A percentile compares a stretch with the other conserved stretches of the same genome.
Conservation (phyloP, 2,113 vertebrate species). For the Coturnix japonica region DNA sequence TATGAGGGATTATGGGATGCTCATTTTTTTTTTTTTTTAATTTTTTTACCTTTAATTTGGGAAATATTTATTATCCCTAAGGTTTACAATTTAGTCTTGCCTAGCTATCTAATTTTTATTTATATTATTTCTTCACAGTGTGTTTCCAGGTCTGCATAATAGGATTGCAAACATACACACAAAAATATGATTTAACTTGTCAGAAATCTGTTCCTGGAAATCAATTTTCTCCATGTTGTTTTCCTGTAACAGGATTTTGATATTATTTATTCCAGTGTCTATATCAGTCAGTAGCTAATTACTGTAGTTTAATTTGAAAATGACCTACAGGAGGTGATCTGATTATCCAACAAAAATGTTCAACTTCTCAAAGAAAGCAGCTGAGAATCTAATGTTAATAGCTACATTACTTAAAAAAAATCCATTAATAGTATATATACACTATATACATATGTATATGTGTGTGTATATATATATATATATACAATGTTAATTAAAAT, state of each 20-base stretch:
- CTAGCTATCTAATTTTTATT: neutral
- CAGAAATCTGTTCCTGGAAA: neutral
- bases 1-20: neutral
- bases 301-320: neutral
- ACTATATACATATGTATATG: too few species aligned
- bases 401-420: neutral
- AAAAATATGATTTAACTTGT: neutral
- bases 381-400: neutral
- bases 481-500: neutral
- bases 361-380: constrained; percentile 23
- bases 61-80: neutral
- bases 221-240: neutral
- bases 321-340: neutral
- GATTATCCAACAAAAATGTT: neutral
- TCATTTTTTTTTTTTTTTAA: neutral
- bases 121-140: neutral
- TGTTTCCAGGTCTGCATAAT: neutral
- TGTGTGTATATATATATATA: too few species aligned
- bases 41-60: neutral
- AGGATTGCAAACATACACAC: neutral
- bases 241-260: neutral
- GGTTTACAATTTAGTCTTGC: neutral
- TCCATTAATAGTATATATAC: neutral
- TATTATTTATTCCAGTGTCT: neutral
- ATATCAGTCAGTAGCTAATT: neutral